A percentile compares a stretch with the other conserved stretches of the same genome.
Conservation (phyloP, 92 coral and sea anemone species). For the Scolanthus callimorphus region DNA sequence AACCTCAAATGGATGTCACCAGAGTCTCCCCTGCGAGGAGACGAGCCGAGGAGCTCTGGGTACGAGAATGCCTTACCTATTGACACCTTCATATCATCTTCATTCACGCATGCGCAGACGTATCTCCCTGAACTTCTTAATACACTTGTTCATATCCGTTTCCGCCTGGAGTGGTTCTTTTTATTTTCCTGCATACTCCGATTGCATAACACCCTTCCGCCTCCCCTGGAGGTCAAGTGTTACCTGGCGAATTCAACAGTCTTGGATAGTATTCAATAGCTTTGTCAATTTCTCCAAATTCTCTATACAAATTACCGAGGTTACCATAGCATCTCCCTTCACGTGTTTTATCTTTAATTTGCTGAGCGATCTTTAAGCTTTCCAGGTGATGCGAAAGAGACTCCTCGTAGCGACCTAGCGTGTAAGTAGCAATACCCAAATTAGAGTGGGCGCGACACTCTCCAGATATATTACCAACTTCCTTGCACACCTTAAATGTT, state of each 20-base stretch:
- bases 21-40: too few species aligned
- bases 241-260: neutral
- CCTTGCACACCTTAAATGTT: neutral
- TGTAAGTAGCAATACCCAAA: neutral
- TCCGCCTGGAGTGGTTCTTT: neutral
- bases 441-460: neutral
- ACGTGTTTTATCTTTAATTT: neutral
- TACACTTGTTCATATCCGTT: slow-evolving; percentile 10
- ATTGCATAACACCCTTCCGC: neutral
- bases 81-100: slow-evolving; percentile 11
- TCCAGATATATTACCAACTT: neutral
- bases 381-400: neutral
- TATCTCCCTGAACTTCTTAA: slow-evolving; percentile 12
- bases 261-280: slow-evolving; percentile 3
- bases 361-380: neutral
- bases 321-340: neutral
- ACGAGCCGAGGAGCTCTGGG: too few species aligned
- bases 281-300: neutral
- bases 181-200: neutral
- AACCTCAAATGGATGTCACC: too few species aligned
- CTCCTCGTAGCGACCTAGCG: neutral
- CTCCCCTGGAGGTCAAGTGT: neutral
- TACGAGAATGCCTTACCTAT: too few species aligned
- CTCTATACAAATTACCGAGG: neutral
- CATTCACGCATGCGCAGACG: slow-evolving; percentile 13